Conservation (phyloP, 2,888 invertebrate genomes). For the Lochmaea crataegi region DNA sequence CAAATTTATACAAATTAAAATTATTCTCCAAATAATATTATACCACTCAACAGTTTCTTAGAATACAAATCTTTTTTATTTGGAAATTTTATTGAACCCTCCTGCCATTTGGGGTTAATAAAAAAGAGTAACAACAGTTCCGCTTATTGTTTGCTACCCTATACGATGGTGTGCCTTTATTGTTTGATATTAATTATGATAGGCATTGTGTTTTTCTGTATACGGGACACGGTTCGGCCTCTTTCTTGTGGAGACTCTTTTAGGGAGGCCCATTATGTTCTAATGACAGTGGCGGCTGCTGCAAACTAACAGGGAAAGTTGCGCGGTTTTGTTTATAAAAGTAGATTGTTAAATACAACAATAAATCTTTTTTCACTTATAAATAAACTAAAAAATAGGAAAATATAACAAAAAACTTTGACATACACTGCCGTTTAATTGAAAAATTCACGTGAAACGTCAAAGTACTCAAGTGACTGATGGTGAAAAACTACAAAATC, state of each 20-base stretch:
- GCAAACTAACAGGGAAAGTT: not conserved
- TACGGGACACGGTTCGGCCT: conserved; percentile 26
- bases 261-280: conserved; percentile 9
- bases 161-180: conserved; percentile 19
- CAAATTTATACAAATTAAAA: no score
- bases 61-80: not conserved
- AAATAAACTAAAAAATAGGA: no score
- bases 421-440: no score
- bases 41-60: not conserved
- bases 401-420: no score
- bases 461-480: no score
- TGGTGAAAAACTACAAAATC: no score
- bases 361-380: no score
- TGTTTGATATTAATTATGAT: conserved; percentile 40
- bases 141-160: conserved; percentile 21
- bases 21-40: not conserved
- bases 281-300: conserved; percentile 3
- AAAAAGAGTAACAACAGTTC: conserved; percentile 28
- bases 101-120: not conserved
- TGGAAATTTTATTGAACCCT: not conserved
- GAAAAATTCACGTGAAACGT: no score
- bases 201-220: conserved; percentile 35
- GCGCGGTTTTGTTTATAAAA: not conserved
- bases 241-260: conserved; percentile 23
- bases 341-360: not conserved